phyloP scores from a whole-genome alignment of 2,797 vertebrate genomes.

The Geotria australis region DNA sequence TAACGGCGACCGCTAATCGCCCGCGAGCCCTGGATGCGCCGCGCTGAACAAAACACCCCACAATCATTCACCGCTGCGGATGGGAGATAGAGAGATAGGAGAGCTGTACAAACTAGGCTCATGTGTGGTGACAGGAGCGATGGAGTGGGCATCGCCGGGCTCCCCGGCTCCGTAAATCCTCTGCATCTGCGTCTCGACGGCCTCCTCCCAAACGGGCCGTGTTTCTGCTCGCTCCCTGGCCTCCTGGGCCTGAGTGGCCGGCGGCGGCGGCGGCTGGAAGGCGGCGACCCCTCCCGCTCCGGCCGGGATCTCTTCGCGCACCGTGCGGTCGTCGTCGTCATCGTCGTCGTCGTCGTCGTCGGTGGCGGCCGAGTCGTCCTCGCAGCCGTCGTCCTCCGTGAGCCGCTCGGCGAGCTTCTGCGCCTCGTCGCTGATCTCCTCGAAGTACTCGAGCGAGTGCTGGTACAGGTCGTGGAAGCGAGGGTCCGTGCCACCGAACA shows the following conservation, averaged over 20 bases:
- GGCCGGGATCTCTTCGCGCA: constrained; percentile 66
- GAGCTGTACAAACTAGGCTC: too few species aligned
- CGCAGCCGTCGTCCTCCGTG: constrained; percentile 49
- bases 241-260: too few species aligned
- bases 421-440: constrained; percentile 84
- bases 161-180: constrained; percentile 46
- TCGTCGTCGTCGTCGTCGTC: constrained; percentile 70
- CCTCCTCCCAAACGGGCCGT: constrained; percentile 80
- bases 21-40: too few species aligned
- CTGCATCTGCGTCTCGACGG: constrained; percentile 98
- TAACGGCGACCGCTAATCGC: too few species aligned
- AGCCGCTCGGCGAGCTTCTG: constrained; percentile 75
- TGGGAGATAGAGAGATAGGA: too few species aligned
- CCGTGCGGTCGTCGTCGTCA: constrained; percentile 54
- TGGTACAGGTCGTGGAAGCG: constrained; percentile 31
- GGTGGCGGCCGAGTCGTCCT: constrained; percentile 49
- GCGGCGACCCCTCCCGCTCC: constrained; percentile 6
- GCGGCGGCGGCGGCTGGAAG: too few species aligned
- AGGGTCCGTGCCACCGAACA: constrained; percentile 7
- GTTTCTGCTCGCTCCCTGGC: background rate
- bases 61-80: too few species aligned
- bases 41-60: too few species aligned
- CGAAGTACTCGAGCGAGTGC: constrained; percentile 59
- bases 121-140: too few species aligned
- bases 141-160: background rate